Percentiles rank a stretch among this genome's conserved stretches.
Evolutionary conservation across 2,113 vertebrate species (phyloP).

Genomic region (Indri indri): DNA sequence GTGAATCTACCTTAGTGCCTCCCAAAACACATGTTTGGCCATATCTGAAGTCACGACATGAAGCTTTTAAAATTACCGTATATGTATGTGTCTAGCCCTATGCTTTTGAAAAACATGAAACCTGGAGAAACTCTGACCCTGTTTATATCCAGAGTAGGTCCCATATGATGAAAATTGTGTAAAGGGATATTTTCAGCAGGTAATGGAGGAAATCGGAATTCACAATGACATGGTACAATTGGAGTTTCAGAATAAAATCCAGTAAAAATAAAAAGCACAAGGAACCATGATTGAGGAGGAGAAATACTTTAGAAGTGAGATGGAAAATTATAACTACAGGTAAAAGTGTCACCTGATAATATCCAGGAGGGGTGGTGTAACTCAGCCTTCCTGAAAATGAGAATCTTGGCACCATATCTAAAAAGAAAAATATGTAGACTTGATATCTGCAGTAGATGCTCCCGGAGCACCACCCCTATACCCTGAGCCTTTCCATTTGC

Average conservation of each 20-base stretch:
- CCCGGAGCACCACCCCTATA: accelerated
- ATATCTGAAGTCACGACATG: neutral
- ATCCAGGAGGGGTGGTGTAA: neutral
- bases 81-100: neutral
- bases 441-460: too few species aligned
- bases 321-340: neutral
- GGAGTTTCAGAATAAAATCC: neutral
- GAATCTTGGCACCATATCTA: neutral
- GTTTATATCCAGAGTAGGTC: neutral
- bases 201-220: neutral
- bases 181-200: neutral
- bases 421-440: neutral
- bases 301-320: neutral
- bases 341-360: neutral
- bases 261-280: neutral
- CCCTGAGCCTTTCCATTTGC: neutral
- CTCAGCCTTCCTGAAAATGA: neutral
- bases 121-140: neutral
- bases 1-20: neutral
- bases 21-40: neutral
- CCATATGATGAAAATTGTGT: neutral
- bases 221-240: neutral
- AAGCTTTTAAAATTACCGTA: neutral
- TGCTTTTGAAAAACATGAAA: neutral
- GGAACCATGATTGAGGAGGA: neutral